Conservation (phyloP, 2,888 invertebrate genomes). For the Melieria picta region DNA sequence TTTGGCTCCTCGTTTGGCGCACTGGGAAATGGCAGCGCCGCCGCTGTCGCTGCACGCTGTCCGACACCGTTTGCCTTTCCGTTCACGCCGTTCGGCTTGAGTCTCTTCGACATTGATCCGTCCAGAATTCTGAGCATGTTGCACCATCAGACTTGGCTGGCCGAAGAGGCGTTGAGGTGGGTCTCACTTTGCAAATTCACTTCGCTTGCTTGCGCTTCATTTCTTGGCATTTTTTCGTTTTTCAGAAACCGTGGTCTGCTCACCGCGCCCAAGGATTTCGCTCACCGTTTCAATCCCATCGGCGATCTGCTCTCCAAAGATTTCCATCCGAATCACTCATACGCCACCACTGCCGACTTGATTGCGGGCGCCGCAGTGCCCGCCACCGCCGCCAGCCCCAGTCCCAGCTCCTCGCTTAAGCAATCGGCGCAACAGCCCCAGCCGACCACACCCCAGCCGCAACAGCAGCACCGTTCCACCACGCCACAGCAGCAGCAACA, state of each 20-base stretch:
- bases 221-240: not conserved
- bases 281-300: constrained; percentile 62
- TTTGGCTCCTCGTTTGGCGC: constrained; percentile 30
- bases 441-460: constrained; percentile 37
- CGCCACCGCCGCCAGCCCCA: constrained; percentile 21
- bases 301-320: constrained; percentile 65
- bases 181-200: constrained; percentile 13
- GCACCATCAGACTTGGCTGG: constrained; percentile 67
- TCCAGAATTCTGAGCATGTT: constrained; percentile 70
- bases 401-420: not conserved
- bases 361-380: constrained; percentile 49
- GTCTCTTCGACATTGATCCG: constrained; percentile 67
- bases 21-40: constrained; percentile 15
- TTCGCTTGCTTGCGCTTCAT: not conserved
- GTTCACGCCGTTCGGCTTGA: constrained; percentile 67
- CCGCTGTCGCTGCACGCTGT: constrained; percentile 49
- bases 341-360: constrained; percentile 45
- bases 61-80: constrained; percentile 71
- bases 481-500: constrained; percentile 42
- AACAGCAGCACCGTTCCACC: constrained; percentile 40
- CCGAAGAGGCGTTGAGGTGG: constrained; percentile 66
- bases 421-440: constrained; percentile 9
- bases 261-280: constrained; percentile 61
- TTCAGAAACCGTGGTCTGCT: constrained; percentile 63
- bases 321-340: constrained; percentile 52